Percentiles rank a stretch among this genome's conserved stretches.
These are phyloP conservation scores for Aselliscus stoliczkanus DNA, from an alignment of 2,797 vertebrate genomes.

Conservation along the genomic window DNA sequence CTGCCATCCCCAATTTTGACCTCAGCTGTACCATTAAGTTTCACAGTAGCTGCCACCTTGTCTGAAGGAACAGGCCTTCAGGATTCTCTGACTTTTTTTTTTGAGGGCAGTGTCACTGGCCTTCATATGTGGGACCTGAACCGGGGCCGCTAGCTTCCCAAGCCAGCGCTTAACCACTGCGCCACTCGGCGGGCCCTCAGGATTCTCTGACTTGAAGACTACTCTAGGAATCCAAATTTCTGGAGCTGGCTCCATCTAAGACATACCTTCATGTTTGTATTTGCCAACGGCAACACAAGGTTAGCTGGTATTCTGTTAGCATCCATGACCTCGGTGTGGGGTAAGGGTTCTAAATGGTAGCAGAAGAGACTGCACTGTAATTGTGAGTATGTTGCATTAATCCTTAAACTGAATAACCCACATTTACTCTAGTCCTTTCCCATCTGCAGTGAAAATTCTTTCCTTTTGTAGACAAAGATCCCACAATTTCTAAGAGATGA, in stretches of 20 bases:
- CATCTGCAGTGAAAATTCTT: background rate
- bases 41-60: background rate
- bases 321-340: background rate
- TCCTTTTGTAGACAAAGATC: background rate
- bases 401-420: background rate
- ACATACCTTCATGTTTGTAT: background rate
- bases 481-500: background rate
- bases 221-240: background rate
- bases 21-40: background rate
- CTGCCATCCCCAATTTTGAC: background rate
- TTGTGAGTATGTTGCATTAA: background rate
- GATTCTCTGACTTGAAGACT: background rate
- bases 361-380: background rate
- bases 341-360: background rate
- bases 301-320: background rate
- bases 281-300: background rate
- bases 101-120: too few relatives aligned
- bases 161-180: too few relatives aligned
- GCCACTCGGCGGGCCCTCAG: too few relatives aligned
- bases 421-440: background rate
- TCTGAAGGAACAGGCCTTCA: background rate
- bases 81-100: background rate
- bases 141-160: too few relatives aligned
- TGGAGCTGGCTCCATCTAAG: background rate
- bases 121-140: too few relatives aligned